Conservation (phyloP, 1,140 invertebrate species). For the Idris sp. region DNA sequence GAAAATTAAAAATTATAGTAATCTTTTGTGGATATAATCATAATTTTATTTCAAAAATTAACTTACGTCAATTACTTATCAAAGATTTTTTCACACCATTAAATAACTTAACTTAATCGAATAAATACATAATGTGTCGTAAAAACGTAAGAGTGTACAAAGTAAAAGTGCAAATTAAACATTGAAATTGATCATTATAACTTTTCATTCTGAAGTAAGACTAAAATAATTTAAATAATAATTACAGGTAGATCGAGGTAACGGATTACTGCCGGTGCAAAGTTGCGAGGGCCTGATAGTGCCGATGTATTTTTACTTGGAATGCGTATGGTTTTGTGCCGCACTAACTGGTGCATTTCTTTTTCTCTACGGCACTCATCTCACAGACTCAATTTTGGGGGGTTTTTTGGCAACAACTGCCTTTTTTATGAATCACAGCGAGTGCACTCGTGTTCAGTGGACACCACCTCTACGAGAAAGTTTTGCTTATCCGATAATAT, state of each 20-base stretch:
- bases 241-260: constrained; percentile 81
- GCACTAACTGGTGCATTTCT: constrained; percentile 81
- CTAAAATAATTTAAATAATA: no score
- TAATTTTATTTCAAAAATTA: no score
- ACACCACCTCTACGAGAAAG: constrained; percentile 90
- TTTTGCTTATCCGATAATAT: constrained; percentile 85
- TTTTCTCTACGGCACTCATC: constrained; percentile 81
- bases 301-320: constrained; percentile 87
- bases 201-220: no score
- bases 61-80: no score
- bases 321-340: constrained; percentile 83
- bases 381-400: constrained; percentile 84
- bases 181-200: no score
- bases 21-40: no score
- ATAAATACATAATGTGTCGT: no score
- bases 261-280: constrained; percentile 81
- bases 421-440: constrained; percentile 89
- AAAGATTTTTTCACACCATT: no score
- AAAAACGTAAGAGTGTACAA: no score
- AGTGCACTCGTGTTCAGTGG: constrained; percentile 90
- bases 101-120: no score
- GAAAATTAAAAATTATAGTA: no score
- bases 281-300: constrained; percentile 89
- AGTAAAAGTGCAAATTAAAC: no score
- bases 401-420: constrained; percentile 83